Conservation (phyloP, 2,113 vertebrate genomes). For the Sylvilagus bachmani region DNA sequence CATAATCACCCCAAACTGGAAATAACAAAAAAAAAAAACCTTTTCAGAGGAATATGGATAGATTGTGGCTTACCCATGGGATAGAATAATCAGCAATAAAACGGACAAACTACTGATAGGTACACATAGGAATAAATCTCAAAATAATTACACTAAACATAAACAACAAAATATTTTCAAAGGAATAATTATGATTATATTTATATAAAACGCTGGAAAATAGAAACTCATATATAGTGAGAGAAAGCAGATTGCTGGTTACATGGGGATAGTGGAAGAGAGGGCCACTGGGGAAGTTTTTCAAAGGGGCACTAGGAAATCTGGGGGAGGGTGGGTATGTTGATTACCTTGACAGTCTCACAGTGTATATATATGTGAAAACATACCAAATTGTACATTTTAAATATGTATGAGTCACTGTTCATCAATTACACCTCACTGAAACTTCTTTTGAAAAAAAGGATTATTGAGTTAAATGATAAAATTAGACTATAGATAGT, state of each 20-base stretch:
- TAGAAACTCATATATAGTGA: background rate
- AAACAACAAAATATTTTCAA: background rate
- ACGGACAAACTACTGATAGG: background rate
- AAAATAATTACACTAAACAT: background rate
- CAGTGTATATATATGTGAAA: background rate
- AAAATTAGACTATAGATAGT: background rate
- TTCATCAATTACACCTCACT: background rate
- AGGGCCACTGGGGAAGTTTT: background rate
- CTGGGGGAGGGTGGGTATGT: background rate
- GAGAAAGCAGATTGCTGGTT: background rate
- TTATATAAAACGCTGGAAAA: constrained; percentile 2
- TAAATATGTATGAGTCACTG: background rate
- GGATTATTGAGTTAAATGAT: background rate
- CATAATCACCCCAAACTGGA: constrained; percentile 12
- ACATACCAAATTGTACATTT: background rate
- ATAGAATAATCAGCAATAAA: background rate
- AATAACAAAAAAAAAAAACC: background rate
- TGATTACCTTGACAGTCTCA: background rate
- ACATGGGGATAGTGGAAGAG: background rate
- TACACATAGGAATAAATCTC: background rate
- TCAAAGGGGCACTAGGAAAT: background rate
- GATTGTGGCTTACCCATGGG: background rate
- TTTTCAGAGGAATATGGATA: background rate
- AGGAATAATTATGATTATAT: background rate
- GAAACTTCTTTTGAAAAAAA: background rate